phyloP scores from a whole-genome alignment of 2,888 invertebrate genomes.

The Eristalis intricaria region DNA sequence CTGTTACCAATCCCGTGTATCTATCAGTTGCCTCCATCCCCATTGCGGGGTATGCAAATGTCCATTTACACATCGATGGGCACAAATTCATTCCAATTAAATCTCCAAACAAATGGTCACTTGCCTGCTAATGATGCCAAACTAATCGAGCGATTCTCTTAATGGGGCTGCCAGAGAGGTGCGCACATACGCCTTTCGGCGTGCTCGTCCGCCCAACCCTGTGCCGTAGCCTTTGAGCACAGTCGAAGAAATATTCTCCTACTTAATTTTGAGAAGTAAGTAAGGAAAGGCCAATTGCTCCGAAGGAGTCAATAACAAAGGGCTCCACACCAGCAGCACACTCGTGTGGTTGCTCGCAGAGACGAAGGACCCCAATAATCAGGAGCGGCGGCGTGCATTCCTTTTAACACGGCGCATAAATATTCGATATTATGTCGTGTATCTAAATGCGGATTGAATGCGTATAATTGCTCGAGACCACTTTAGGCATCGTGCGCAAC shows the following conservation, averaged over 20 bases:
- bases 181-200: slow-evolving; percentile 14
- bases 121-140: slow-evolving; percentile 65
- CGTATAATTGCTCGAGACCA: slow-evolving; percentile 69
- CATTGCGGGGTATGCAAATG: slow-evolving; percentile 21
- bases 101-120: slow-evolving; percentile 69
- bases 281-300: slow-evolving; percentile 41
- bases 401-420: slow-evolving; percentile 71
- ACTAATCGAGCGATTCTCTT: slow-evolving; percentile 69
- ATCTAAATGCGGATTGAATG: slow-evolving; percentile 72
- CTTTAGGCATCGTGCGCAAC: slow-evolving; percentile 69
- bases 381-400: slow-evolving; percentile 70
- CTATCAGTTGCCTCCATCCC: not conserved
- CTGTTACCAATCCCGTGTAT: not conserved
- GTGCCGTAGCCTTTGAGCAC: not conserved
- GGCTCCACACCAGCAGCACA: not conserved
- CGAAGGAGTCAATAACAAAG: slow-evolving; percentile 50
- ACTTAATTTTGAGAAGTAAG: slow-evolving; percentile 54
- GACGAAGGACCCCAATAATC: slow-evolving; percentile 61
- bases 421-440: slow-evolving; percentile 72
- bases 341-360: not conserved
- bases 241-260: slow-evolving; percentile 48
- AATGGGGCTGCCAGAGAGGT: slow-evolving; percentile 59
- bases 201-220: not conserved
- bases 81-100: slow-evolving; percentile 68
- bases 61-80: slow-evolving; percentile 21